Percentiles rank a stretch among this genome's conserved stretches.
phyloP scores from a whole-genome alignment of 2,797 vertebrate species.

The Gallinago nigripennis region DNA sequence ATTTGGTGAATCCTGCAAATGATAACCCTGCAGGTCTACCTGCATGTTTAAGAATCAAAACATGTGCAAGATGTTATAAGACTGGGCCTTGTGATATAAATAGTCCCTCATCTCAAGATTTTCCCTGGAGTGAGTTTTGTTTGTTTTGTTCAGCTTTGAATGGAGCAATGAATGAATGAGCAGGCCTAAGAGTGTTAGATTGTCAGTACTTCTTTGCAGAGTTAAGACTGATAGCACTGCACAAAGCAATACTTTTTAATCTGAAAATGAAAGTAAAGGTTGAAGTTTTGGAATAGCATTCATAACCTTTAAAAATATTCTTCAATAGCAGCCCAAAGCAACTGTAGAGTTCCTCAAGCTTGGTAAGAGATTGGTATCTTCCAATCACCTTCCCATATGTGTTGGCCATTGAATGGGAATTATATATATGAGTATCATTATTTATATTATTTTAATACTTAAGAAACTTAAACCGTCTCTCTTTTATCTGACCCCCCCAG shows the following conservation, averaged over 20 bases:
- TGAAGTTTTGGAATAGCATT: not conserved
- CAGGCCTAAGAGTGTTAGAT: not conserved
- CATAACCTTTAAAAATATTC: not conserved
- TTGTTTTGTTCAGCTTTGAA: not conserved
- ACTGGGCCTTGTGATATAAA: not conserved
- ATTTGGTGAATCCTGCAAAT: not conserved
- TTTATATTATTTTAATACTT: not conserved
- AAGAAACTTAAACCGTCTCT: not conserved
- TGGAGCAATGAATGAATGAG: not conserved
- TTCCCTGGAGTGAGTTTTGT: not conserved
- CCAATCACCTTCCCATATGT: not conserved
- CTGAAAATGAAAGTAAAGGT: not conserved
- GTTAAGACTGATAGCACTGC: not conserved
- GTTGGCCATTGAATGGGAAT: not conserved
- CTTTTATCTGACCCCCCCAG: too few species aligned
- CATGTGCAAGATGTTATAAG: not conserved
- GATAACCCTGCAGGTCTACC: not conserved
- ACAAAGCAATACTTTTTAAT: not conserved
- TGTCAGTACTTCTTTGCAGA: not conserved
- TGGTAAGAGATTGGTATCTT: not conserved
- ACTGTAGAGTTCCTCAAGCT: not conserved
- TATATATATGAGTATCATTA: not conserved
- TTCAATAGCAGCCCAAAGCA: not conserved
- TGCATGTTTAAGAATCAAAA: not conserved
- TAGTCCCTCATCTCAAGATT: not conserved